Evolutionary conservation across 2,113 vertebrate genomes (phyloP).

Genomic region (Rhombomys opimus): DNA sequence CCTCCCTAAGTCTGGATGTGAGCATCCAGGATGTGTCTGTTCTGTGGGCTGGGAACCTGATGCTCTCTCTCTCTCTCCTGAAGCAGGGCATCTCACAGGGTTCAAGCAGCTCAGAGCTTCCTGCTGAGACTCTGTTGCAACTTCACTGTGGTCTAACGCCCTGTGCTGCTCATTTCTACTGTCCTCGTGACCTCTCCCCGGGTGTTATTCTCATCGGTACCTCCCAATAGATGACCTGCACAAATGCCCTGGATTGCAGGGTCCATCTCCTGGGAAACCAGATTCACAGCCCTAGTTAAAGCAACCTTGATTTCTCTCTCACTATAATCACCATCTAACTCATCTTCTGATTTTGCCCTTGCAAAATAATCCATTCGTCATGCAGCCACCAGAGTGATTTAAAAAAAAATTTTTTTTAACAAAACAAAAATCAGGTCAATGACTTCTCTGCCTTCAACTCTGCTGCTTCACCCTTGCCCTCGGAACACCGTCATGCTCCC

Average conservation of each 20-base stretch:
- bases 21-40: neutral
- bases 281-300: conserved; percentile 26
- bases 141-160: neutral
- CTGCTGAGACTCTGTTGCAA: neutral
- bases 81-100: neutral
- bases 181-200: neutral
- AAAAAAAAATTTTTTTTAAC: neutral
- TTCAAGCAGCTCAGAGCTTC: neutral
- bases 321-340: neutral
- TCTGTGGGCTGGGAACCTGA: neutral
- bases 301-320: neutral
- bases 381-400: neutral
- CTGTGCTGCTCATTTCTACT: neutral
- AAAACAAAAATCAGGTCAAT: conserved; percentile 14
- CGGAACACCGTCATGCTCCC: neutral
- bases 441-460: neutral
- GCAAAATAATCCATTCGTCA: neutral
- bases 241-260: neutral
- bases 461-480: neutral
- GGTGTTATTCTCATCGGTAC: neutral
- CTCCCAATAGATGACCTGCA: neutral
- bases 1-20: neutral
- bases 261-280: conserved; percentile 35
- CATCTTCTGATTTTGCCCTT: neutral
- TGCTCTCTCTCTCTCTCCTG: neutral